Evolutionary conservation across 1,140 invertebrate species (phyloP), one percentile per base, ranked within the genome.

Genomic region (Drosophila lini): DNA sequence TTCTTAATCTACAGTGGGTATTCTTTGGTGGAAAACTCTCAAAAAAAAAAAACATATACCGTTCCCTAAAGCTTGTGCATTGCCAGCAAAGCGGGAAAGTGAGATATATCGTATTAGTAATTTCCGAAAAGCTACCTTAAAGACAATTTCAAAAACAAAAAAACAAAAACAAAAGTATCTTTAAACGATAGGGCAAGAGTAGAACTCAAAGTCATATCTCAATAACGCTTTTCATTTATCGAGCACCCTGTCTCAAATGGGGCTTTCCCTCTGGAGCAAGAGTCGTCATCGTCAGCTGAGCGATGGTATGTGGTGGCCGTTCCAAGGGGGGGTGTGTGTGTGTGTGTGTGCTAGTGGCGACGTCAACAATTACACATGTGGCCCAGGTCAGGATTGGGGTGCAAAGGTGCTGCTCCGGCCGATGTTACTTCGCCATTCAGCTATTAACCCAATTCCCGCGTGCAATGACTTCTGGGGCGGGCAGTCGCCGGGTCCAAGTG

Each of bases 391-490:
- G 77, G 62, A 62, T 59, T 36, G 64, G 40, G 52, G 79, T 73
- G 55, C 79, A 82, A 78, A 84, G 71, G 81, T 77, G 83, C 45
- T 62, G 69, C 48, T 32, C 63, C 47, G 48, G 42, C 28, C 77
- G 52, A n/a, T 48, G 50, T 45, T 60, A 70, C 32, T 57, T 55
- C 41, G 44, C 19, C 32, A 38, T 32, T 9, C 52, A 61, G 80
- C 84, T 67, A 88, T 88, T 88, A 88, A 88, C 83, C 83, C 84
- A 89, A 78, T 89, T 89, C 44, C 68, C 68, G 65, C 31, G 50
- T 47, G 65, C 68, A 59, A 32, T 58, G 68, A 58, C 50, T 71
- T 34, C 11, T 34, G 52, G 56, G 7, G 19, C 19, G 19, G 19
- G 52, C 31, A 34, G 28, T 55, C 15, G 13, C 22, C 42, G 8